Base-by-base conservation (phyloP, 2,113 vertebrate species). In the Antennarius striatus region DNA sequence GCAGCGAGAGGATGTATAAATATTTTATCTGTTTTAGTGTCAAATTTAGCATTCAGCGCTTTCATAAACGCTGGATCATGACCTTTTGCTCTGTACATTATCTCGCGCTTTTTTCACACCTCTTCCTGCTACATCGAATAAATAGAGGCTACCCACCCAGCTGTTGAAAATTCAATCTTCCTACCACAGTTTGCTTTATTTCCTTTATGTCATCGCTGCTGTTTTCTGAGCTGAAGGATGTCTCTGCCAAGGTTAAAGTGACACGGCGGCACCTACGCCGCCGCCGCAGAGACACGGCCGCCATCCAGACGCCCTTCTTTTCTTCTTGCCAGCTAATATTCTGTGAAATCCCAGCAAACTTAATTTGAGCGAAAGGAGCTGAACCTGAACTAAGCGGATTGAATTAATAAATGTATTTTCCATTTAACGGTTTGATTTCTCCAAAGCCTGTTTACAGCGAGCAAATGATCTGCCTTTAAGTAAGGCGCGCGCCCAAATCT, bases 351-450 rank as follows among this genome's bases (percentile, higher is more conserved):
- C 91, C 4, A 66, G 79, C 83, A 88, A 92, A 93, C 89, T 91
- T 92, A 89, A 92, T 91, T 93, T 93, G 90, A 90, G 42, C 73
- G 79, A 91, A 82, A 88, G 83, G 73, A 91, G 87, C 88, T 86
- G 88, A 92, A 91, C 91, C 91, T 91, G 91, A 92, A 92, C 91
- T 93, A 93, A 93, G 91, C 82, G 87, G 91, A 92, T 93, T 90
- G 88, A 89, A 88, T 90, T 92, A 93, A 91, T 93, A 93, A 92
- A 92, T 89, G 86, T 82, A 88, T 93, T 93, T 93, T 88, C 87
- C 85, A 89, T 93, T 92, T 90, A 93, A 91, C 79, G 86, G 84
- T 91, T 89, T 92, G 90, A 92, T 93, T 91, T 90, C 88, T 89
- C 83, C 77, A 91, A 92, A 92, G 88, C 91, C 89, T 92, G 89